These are phyloP conservation scores for Leptosomus discolor DNA, from an alignment of 2,113 vertebrate genomes.

Conservation along the genomic window DNA sequence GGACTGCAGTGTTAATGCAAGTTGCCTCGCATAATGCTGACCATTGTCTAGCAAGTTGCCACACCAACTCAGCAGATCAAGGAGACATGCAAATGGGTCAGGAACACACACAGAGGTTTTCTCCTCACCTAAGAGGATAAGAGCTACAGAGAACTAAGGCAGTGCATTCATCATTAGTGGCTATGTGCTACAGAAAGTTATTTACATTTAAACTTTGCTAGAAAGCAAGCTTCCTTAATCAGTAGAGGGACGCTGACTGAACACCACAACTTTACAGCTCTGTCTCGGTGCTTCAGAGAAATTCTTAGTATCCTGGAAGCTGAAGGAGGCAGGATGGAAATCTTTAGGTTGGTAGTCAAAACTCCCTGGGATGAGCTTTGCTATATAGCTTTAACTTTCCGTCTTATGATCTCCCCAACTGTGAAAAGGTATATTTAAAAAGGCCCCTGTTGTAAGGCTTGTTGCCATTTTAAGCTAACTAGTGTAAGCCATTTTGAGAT, in stretches of 20 bases:
- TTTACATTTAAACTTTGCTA: neutral
- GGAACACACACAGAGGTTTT: neutral
- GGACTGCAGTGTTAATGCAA: neutral
- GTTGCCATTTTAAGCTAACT: neutral
- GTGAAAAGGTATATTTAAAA: neutral
- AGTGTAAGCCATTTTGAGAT: neutral
- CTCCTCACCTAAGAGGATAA: constrained; percentile 5
- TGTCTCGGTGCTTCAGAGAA: neutral
- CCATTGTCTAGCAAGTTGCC: neutral
- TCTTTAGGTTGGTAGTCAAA: neutral
- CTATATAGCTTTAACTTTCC: neutral
- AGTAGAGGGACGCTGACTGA: no score
- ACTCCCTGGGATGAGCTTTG: neutral
- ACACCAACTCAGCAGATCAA: constrained; percentile 4
- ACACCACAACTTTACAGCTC: neutral
- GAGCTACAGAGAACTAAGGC: neutral
- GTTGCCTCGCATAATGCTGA: neutral
- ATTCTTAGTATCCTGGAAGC: neutral
- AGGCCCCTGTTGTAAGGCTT: neutral
- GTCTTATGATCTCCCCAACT: neutral
- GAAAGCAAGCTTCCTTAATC: neutral
- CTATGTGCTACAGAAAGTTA: neutral
- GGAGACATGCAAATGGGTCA: neutral
- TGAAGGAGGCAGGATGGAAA: neutral
- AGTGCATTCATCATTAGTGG: neutral